phyloP scores from a whole-genome alignment of 2,797 vertebrate genomes.

The Heterohyrax brucei region DNA sequence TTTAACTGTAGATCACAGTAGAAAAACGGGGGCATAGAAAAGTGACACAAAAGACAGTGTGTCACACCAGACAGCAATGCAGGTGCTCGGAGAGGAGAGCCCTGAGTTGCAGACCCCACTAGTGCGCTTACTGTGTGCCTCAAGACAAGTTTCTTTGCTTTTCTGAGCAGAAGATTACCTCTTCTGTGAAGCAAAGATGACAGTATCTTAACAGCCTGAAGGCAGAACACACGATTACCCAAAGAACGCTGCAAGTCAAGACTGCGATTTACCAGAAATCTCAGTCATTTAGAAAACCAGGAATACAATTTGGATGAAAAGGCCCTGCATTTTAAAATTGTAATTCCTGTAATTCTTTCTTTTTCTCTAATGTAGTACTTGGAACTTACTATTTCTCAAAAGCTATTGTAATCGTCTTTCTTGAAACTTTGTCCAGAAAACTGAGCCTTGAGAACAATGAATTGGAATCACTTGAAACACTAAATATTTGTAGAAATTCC shows the following conservation, averaged over 20 bases:
- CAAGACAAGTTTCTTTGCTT: not conserved
- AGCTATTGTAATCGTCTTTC: not conserved
- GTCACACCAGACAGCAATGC: not conserved
- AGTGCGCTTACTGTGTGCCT: not conserved
- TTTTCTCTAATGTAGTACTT: not conserved
- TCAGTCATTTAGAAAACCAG: constrained; percentile 23
- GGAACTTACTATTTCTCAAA: not conserved
- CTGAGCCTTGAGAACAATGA: not conserved
- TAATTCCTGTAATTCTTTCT: too few relatives aligned
- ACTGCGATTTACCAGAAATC: constrained; percentile 47
- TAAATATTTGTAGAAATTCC: not conserved
- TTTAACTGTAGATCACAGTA: not conserved
- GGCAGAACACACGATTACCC: constrained; percentile 44
- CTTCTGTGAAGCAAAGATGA: constrained; percentile 27
- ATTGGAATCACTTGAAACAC: not conserved
- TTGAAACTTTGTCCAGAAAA: constrained; percentile 19
- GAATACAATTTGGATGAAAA: not conserved
- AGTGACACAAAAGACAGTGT: not conserved
- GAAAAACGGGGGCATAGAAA: not conserved
- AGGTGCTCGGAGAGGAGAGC: not conserved
- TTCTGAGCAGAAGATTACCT: not conserved
- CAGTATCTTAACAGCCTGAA: constrained; percentile 52
- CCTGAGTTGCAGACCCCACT: not conserved
- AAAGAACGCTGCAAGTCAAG: constrained; percentile 45
- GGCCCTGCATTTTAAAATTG: not conserved